Base-by-base conservation (phyloP, 2,888 invertebrate species). In the Dromius quadrimaculatus region DNA sequence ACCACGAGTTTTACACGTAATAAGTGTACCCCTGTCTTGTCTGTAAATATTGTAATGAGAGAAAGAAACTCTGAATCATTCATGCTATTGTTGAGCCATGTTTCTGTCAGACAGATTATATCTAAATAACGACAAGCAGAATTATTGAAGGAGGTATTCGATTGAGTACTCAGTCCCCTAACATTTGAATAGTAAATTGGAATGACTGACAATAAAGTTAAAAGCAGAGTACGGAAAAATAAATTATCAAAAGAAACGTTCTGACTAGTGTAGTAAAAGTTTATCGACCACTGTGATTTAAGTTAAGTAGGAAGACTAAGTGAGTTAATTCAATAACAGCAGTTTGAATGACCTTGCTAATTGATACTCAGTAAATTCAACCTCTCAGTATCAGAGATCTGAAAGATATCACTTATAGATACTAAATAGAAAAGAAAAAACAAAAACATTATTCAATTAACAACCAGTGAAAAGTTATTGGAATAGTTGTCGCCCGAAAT, bases 101-200 rank as follows among this genome's bases (percentile, higher is more conserved):
- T n/a, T n/a, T n/a, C n/a, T n/a, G n/a, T n/a, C n/a, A n/a, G n/a
- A n/a, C n/a, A n/a, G n/a, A n/a, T n/a, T n/a, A n/a, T 3, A n/a
- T 38, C 38, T n/a, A 38, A 2, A n/a, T 5, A 6, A n/a, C 5
- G n/a, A 38, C 8, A 38, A 2, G 38, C 38, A 38, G n/a, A 11
- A 38, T 38, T 38, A 38, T 38, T 38, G n/a, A n/a, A 38, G n/a
- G n/a, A 38, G n/a, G 38, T 38, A 38, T 38, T 2, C 2, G 38
- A n/a, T 38, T 38, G 5, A 6, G 38, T 38, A 38, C 11, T 6
- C 4, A 38, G 4, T n/a, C 38, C 38, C n/a, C 38, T 6, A 38
- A 38, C 38, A n/a, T 38, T 38, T 38, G 5, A 11, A 38, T 38
- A 38, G 11, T n/a, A n/a, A n/a, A n/a, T 38, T 2, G 2, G 38